phyloP scores from a whole-genome alignment of 2,113 vertebrate species.

The Brachypteracias leptosomus region DNA sequence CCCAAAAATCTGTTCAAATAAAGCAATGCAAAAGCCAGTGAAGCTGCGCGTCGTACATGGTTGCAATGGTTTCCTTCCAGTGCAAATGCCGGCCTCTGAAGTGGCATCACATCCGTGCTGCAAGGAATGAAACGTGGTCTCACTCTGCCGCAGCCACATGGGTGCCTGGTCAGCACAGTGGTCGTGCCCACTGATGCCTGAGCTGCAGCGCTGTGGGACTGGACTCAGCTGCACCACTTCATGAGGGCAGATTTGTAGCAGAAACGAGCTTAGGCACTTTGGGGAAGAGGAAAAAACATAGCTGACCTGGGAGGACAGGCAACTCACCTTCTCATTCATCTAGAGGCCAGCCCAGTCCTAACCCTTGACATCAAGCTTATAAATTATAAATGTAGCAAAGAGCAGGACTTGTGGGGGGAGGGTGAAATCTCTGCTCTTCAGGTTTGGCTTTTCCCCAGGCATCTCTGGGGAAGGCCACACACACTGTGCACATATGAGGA shows the following conservation, averaged over 20 bases:
- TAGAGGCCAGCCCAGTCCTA: neutral
- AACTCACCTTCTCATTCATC: neutral
- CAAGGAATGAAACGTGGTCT: neutral
- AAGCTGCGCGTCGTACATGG: neutral
- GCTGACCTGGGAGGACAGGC: neutral
- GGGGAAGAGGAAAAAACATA: neutral
- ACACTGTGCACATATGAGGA: fast-evolving
- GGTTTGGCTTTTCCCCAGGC: neutral
- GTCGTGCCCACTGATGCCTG: fast-evolving
- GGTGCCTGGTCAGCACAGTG: neutral
- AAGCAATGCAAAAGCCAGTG: constrained; percentile 11
- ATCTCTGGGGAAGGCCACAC: neutral
- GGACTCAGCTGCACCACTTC: neutral
- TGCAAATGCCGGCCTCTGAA: neutral
- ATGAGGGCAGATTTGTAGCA: neutral
- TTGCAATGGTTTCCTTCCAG: neutral
- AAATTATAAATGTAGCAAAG: neutral
- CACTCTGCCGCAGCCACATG: fast-evolving
- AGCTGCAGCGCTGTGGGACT: neutral
- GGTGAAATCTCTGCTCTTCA: neutral
- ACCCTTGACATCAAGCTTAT: neutral
- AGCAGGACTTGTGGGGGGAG: neutral
- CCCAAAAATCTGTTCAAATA: neutral
- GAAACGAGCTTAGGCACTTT: neutral
- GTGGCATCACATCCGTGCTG: fast-evolving